Evolutionary conservation across 2,888 invertebrate genomes (phyloP).

Genomic region (Drosophila buzzatii): DNA sequence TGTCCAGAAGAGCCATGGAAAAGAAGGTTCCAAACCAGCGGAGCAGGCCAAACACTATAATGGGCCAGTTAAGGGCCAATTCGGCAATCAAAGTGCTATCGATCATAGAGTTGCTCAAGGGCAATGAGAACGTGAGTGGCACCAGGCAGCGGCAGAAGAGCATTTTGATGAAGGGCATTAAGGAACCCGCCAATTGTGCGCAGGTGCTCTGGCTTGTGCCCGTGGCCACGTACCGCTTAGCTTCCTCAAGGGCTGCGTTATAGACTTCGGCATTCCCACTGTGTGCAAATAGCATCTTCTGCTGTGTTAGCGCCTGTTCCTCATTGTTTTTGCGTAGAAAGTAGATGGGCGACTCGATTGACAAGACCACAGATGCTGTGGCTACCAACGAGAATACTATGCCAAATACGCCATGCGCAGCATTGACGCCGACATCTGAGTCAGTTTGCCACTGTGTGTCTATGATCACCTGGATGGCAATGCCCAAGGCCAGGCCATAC

Average conservation of each 20-base stretch:
- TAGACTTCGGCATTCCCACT: conserved; percentile 29
- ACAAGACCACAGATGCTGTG: conserved; percentile 25
- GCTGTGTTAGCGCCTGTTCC: conserved; percentile 52
- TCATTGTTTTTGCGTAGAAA: conserved; percentile 68
- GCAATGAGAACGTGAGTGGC: conserved; percentile 76
- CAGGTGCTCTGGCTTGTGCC: conserved; percentile 44
- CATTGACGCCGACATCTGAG: conserved; percentile 36
- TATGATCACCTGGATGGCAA: conserved; percentile 71
- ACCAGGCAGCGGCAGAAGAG: conserved; percentile 71
- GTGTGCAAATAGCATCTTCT: conserved; percentile 48
- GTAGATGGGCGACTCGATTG: conserved; percentile 77
- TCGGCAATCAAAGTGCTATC: background rate
- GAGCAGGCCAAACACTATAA: conserved; percentile 52
- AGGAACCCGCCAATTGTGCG: conserved; percentile 37
- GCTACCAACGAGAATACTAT: conserved; percentile 56
- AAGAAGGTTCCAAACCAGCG: conserved; percentile 65
- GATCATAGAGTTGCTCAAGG: conserved; percentile 52
- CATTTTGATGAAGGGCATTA: conserved; percentile 71
- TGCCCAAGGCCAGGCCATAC: conserved; percentile 63
- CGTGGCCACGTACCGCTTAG: conserved; percentile 64
- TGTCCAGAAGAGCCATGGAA: conserved; percentile 57
- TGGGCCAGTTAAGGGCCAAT: conserved; percentile 46
- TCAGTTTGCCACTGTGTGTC: conserved; percentile 37
- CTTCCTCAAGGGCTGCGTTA: conserved; percentile 58
- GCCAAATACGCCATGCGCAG: conserved; percentile 72